Base-by-base conservation (phyloP, 2,113 vertebrate species). In the Amphilophus citrinellus region DNA sequence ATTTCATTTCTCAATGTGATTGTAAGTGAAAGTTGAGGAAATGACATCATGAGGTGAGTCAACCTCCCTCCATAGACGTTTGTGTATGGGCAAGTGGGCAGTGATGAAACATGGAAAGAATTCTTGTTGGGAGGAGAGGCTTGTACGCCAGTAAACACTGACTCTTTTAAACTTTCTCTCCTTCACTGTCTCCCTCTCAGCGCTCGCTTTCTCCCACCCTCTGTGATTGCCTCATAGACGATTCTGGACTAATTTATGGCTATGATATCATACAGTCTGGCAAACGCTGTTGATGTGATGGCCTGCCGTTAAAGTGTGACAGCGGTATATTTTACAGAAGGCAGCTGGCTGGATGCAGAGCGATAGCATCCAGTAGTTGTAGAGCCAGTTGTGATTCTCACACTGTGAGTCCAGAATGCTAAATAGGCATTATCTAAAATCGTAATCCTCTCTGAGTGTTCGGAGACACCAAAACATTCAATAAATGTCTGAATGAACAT, bases 101-200 rank as follows among this genome's bases (percentile, higher is more conserved):
- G 85, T 95, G 95, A 95, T 91, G 91, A 93, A 95, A 94, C 92
- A 86, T 79, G 95, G 94, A 95, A 95, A 93, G 93, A 95, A 95
- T 95, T 93, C 86, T 84, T 92, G 86, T 90, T 93, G 91, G 90
- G 90, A 94, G 92, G 93, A 95, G 88, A 92, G 76, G 89, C 91
- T 89, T 61, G 88, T 89, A 87, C 89, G 35, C 85, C 90, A 88
- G 92, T 93, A 94, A 94, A 94, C 93, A 95, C 85, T 62, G 86
- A 84, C 84, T 88, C 90, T 76, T 83, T 89, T 79, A 56, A 86
- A 83, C 80, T 58, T 50, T 85, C 79, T 88, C 77, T 84, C 59
- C 84, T 71, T 82, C 63, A 86, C 56, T 44, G 42, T 71, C 80
- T 85, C 57, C 47, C 87, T 88, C 79, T 61, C 65, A 37, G 13